These are phyloP conservation scores for Chelonoidis abingdonii DNA, from an alignment of 2,113 vertebrate species.

Conservation along the genomic window DNA sequence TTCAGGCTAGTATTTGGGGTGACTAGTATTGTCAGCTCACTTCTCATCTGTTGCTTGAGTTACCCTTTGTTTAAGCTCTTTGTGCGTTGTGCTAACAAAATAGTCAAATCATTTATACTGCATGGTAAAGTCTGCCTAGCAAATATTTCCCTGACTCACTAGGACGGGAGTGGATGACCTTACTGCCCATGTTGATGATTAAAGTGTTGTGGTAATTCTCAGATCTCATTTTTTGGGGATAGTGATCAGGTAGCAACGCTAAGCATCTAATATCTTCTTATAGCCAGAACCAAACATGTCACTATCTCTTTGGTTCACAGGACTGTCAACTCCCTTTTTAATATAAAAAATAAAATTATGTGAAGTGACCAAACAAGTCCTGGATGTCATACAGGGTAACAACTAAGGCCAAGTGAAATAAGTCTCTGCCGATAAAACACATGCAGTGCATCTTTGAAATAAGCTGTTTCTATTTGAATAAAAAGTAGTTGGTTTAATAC, in stretches of 20 bases:
- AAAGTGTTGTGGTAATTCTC: not conserved
- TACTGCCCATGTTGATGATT: not conserved
- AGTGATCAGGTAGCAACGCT: not conserved
- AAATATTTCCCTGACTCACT: not conserved
- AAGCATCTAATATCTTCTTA: not conserved
- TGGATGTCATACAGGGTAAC: not conserved
- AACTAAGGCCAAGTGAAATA: not conserved
- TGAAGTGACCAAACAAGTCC: not conserved
- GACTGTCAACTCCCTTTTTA: not conserved
- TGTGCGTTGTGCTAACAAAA: constrained; percentile 13
- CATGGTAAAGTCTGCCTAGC: not conserved
- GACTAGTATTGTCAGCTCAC: not conserved
- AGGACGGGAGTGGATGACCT: not conserved
- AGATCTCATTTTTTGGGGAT: not conserved
- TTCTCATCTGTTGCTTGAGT: not conserved
- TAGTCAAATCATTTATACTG: not conserved
- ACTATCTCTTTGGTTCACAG: not conserved
- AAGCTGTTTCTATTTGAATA: constrained; percentile 27
- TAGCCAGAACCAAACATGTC: constrained; percentile 28
- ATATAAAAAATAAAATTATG: not conserved
- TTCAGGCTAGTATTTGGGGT: not conserved
- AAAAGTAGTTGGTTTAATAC: constrained; percentile 16
- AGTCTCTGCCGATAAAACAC: not conserved
- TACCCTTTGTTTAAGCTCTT: not conserved
- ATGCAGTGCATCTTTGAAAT: constrained; percentile 3